phyloP scores from a whole-genome alignment of 2,888 invertebrate genomes.

The Eupithecia dodoneata region DNA sequence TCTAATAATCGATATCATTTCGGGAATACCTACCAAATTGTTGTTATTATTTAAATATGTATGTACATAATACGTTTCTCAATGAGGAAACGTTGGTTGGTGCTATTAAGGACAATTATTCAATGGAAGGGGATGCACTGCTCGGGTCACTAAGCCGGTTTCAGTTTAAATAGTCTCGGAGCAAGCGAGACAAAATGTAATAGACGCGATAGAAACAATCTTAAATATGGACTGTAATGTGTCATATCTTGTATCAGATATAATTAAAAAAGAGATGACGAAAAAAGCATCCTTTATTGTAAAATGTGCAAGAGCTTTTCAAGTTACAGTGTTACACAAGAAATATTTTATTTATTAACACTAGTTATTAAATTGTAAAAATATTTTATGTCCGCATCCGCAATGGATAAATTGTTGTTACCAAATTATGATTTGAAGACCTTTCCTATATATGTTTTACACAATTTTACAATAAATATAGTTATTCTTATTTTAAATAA shows the following conservation, averaged over 20 bases:
- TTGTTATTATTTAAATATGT: not conserved
- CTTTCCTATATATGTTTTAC: no score
- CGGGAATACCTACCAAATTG: not conserved
- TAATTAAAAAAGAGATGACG: not conserved
- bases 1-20: no score
- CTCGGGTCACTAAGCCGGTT: constrained; percentile 63
- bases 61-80: not conserved
- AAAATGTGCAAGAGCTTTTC: not conserved
- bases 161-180: constrained; percentile 27
- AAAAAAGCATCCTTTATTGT: not conserved
- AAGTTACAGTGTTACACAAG: not conserved
- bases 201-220: not conserved
- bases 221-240: not conserved
- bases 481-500: no score
- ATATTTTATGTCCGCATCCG: no score
- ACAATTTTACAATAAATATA: no score
- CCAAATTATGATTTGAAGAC: no score
- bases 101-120: constrained; percentile 29
- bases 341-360: no score
- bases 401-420: no score
- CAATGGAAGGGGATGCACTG: constrained; percentile 50
- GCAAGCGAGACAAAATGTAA: not conserved
- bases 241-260: not conserved
- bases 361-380: no score
- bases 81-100: constrained; percentile 4